Conservation (phyloP, 1,140 invertebrate species). For the Asbolus verrucosus region DNA sequence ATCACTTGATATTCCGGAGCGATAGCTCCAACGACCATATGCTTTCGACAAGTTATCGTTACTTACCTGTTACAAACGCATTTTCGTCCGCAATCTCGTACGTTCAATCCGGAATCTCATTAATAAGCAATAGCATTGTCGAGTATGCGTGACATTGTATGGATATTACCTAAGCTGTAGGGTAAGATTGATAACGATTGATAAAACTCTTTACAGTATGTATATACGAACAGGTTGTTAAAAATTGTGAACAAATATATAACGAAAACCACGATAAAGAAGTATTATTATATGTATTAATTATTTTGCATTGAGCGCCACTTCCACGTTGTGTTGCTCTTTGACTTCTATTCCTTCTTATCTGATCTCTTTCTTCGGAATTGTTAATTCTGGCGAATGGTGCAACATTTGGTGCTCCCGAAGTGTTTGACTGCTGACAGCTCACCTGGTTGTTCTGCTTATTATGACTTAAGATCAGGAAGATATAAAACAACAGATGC, state of each 20-base stretch:
- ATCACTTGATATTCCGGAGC: conserved; percentile 22
- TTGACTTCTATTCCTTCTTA: conserved; percentile 21
- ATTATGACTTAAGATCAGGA: conserved; percentile 22
- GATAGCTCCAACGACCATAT: conserved; percentile 43
- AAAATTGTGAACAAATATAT: conserved; percentile 51
- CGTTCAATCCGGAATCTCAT: conserved; percentile 53
- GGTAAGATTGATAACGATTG: conserved; percentile 57
- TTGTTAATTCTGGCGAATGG: conserved; percentile 29
- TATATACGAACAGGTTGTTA: conserved; percentile 37
- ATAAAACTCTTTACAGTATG: conserved; percentile 54
- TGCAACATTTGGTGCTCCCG: conserved; percentile 20
- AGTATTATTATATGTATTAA: conserved; percentile 42
- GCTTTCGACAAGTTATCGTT: conserved; percentile 51
- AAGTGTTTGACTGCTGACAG: conserved; percentile 33
- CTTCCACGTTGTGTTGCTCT: conserved; percentile 33
- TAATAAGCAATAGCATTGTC: conserved; percentile 59
- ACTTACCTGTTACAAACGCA: conserved; percentile 51
- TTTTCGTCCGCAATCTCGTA: conserved; percentile 50
- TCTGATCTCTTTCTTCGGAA: conserved; percentile 19
- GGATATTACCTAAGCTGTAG: conserved; percentile 55
- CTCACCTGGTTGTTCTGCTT: conserved; percentile 35
- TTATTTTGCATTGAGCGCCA: conserved; percentile 39
- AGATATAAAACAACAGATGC: conserved; percentile 36
- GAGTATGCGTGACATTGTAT: conserved; percentile 60
- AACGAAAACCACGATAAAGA: conserved; percentile 40